Evolutionary conservation across 2,113 vertebrate genomes (phyloP).

Genomic region (Odobenus rosmarus): DNA sequence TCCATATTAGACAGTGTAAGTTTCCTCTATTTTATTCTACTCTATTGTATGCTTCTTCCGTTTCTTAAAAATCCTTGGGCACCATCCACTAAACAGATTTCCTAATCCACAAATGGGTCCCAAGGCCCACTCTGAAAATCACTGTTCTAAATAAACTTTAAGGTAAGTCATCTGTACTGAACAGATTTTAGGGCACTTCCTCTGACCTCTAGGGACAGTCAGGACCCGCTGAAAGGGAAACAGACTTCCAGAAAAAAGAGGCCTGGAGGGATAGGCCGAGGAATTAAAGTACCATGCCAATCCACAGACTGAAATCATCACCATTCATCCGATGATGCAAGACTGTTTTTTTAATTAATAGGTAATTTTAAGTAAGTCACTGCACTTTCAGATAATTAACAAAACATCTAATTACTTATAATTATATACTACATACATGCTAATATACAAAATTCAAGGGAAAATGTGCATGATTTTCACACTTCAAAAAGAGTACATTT

Average conservation of each 20-base stretch:
- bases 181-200: neutral
- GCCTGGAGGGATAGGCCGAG: neutral
- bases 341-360: conserved; percentile 36
- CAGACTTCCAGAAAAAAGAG: neutral
- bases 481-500: conserved; percentile 38
- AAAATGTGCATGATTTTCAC: neutral
- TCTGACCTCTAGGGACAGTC: neutral
- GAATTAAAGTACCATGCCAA: neutral
- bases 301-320: neutral
- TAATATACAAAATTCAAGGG: conserved; percentile 48
- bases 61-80: neutral
- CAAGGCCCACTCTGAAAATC: conserved; percentile 6
- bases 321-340: neutral
- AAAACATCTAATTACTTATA: conserved; percentile 62
- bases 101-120: neutral
- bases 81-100: neutral
- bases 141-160: conserved; percentile 24
- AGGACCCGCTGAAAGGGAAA: neutral
- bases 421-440: conserved; percentile 13
- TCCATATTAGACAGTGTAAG: neutral
- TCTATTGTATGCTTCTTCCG: neutral
- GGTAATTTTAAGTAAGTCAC: conserved; percentile 52
- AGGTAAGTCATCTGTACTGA: neutral
- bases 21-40: neutral
- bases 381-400: conserved; percentile 52